These are phyloP conservation scores for Rhinatrema bivittatum DNA, from an alignment of 2,797 vertebrate species.

Conservation along the genomic window DNA sequence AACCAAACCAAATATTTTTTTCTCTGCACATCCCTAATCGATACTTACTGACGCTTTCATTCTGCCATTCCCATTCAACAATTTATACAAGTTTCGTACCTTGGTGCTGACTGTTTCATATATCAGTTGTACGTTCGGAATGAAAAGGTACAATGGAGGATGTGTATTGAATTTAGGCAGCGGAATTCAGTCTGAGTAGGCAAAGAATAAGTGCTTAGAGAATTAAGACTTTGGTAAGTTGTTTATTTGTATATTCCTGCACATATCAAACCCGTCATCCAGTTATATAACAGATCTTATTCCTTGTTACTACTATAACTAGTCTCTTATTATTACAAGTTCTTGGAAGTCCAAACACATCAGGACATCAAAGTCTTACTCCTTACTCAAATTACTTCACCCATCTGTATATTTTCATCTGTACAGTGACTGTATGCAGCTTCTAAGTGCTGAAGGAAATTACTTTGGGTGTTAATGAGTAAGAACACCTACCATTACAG, in stretches of 20 bases:
- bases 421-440: conserved; percentile 39
- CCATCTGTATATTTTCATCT: conserved; percentile 44
- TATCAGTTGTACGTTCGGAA: background rate
- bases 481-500: conserved; percentile 47
- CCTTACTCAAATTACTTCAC: too few species aligned
- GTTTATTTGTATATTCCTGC: conserved; percentile 31
- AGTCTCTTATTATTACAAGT: too few species aligned
- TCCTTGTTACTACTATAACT: too few species aligned
- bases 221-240: conserved; percentile 27
- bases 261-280: too few species aligned
- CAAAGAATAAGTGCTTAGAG: conserved; percentile 24
- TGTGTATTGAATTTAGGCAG: conserved; percentile 9
- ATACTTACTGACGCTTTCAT: conserved; percentile 6
- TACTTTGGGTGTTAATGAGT: conserved; percentile 47
- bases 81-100: background rate
- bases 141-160: background rate
- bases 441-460: conserved; percentile 38
- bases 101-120: conserved; percentile 2
- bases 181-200: conserved; percentile 14
- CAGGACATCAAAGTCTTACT: too few species aligned
- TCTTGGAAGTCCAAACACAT: too few species aligned
- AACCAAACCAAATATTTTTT: too few species aligned
- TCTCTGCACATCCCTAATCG: too few species aligned
- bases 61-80: conserved; percentile 10
- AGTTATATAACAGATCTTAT: too few species aligned